These are phyloP conservation scores for Ridgeia piscesae DNA, from an alignment of 1,140 invertebrate genomes.

Conservation along the genomic window DNA sequence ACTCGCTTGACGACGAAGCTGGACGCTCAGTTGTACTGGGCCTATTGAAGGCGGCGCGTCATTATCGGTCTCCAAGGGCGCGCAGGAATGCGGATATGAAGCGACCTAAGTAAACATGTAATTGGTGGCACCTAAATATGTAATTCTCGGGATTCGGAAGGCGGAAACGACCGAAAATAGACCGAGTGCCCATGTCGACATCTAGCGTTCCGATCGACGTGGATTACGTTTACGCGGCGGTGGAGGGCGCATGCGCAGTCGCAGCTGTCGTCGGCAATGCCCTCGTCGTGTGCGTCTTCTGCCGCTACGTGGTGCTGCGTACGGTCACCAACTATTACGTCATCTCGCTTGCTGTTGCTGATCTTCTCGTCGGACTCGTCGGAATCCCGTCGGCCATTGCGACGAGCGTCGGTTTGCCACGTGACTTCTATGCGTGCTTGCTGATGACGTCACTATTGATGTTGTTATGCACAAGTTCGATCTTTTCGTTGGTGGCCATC, in stretches of 20 bases:
- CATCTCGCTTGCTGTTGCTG: slow-evolving; percentile 81
- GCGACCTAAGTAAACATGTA: too few species aligned
- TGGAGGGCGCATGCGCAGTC: slow-evolving; percentile 79
- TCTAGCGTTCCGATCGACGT: slow-evolving; percentile 27
- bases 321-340: slow-evolving; percentile 89
- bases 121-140: not conserved
- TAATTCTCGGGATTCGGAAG: not conserved
- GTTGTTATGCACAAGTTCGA: slow-evolving; percentile 75
- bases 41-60: not conserved
- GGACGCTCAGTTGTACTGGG: not conserved
- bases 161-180: not conserved
- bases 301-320: slow-evolving; percentile 72
- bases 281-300: slow-evolving; percentile 81
- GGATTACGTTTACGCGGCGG: slow-evolving; percentile 65
- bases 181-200: not conserved
- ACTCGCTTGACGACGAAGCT: not conserved
- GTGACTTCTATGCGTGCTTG: slow-evolving; percentile 70
- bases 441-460: slow-evolving; percentile 85
- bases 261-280: slow-evolving; percentile 80
- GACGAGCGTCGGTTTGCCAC: slow-evolving; percentile 73
- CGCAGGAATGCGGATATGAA: not conserved
- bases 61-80: not conserved
- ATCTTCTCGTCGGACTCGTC: slow-evolving; percentile 68
- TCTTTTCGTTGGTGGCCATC: slow-evolving; percentile 71
- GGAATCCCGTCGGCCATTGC: slow-evolving; percentile 85